Evolutionary conservation across 2,888 invertebrate species (phyloP).

Genomic region (Tetranychus piercei): DNA sequence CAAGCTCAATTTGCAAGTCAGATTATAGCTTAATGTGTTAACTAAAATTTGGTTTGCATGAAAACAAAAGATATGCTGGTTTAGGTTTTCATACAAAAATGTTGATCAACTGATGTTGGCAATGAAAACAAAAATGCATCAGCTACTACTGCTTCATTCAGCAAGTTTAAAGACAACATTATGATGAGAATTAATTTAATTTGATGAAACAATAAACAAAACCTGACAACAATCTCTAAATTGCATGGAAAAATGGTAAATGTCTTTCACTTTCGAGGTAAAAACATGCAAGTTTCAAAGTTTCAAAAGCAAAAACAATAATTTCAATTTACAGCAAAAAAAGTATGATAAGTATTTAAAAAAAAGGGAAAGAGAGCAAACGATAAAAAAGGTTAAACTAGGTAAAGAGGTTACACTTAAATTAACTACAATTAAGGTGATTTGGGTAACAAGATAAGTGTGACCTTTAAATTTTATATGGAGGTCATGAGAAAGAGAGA

Average conservation of each 20-base stretch:
- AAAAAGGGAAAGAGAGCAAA: slow-evolving; percentile 4
- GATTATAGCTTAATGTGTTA: no score
- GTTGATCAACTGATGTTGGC: not conserved
- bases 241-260: no score
- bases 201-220: no score
- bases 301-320: no score
- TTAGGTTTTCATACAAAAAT: no score
- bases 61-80: not conserved
- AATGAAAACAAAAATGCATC: slow-evolving; percentile 1
- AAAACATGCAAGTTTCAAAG: no score
- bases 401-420: slow-evolving; percentile 9
- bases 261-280: no score
- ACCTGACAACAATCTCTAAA: no score
- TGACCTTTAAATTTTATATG: not conserved
- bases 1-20: no score
- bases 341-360: not conserved
- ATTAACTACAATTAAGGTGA: not conserved
- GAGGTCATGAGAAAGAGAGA: slow-evolving; percentile 4
- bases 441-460: not conserved
- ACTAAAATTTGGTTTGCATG: not conserved
- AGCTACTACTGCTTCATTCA: not conserved
- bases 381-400: not conserved
- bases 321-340: not conserved
- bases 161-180: no score
- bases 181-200: no score